phyloP scores from a whole-genome alignment of 2,797 vertebrate genomes.

The Emydoidea blandingii region DNA sequence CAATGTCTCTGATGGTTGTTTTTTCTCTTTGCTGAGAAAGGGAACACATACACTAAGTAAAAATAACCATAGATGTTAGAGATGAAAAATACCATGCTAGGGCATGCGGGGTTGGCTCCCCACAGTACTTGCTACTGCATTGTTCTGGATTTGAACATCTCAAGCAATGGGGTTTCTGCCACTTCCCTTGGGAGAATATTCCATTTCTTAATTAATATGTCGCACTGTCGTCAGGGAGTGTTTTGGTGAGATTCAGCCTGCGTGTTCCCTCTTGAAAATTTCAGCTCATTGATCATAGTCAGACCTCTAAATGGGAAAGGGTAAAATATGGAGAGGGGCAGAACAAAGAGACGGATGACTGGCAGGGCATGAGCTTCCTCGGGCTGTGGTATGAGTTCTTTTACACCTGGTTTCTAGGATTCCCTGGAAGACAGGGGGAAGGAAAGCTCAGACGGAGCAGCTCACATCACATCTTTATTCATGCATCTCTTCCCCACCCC shows the following conservation, averaged over 20 bases:
- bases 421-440: neutral
- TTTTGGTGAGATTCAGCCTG: neutral
- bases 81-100: neutral
- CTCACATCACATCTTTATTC: neutral
- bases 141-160: neutral
- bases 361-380: neutral
- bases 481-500: neutral
- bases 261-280: neutral
- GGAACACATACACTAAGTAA: neutral
- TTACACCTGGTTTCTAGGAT: neutral
- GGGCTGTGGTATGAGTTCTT: neutral
- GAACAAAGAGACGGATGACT: neutral
- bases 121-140: neutral
- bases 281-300: neutral
- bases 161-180: rapidly evolving
- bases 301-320: neutral
- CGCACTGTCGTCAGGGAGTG: rapidly evolving
- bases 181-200: neutral
- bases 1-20: neutral
- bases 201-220: rapidly evolving
- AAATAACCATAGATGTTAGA: neutral
- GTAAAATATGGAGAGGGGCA: neutral
- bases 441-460: too few species aligned
- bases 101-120: neutral
- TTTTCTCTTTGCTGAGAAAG: neutral